Evolutionary conservation across 2,113 vertebrate genomes (phyloP).

Genomic region (Delphinapterus leucas): DNA sequence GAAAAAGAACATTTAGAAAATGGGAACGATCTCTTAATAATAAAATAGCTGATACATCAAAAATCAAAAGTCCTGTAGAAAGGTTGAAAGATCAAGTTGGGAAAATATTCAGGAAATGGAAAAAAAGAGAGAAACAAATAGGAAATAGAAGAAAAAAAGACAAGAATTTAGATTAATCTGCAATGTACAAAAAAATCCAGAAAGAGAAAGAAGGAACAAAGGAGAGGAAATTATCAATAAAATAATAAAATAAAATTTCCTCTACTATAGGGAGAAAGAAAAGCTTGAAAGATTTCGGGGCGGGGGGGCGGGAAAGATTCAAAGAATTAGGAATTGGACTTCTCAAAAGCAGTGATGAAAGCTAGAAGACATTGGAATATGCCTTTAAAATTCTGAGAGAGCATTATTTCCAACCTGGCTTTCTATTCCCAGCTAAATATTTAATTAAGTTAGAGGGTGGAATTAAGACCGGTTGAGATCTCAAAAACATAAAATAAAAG

Average conservation of each 20-base stretch:
- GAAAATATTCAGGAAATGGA: background rate
- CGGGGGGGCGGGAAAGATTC: background rate
- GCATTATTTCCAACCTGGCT: background rate
- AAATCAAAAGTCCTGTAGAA: background rate
- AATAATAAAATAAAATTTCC: background rate
- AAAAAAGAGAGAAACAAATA: background rate
- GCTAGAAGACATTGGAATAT: background rate
- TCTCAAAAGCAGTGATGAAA: background rate
- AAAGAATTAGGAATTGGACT: background rate
- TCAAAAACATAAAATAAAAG: background rate
- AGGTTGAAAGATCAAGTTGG: background rate
- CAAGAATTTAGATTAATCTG: background rate
- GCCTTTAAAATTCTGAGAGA: background rate
- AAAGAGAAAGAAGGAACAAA: background rate
- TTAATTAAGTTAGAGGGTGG: background rate
- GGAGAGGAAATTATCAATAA: background rate
- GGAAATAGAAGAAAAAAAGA: background rate
- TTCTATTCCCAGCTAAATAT: background rate
- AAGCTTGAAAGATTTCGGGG: background rate
- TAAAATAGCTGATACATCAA: background rate
- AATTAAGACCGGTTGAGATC: background rate
- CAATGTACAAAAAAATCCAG: background rate
- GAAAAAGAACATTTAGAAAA: background rate
- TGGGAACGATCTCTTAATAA: background rate
- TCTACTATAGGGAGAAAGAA: background rate